Base-by-base conservation (phyloP, 2,888 invertebrate species). In the Caenorhabditis uteleia region DNA sequence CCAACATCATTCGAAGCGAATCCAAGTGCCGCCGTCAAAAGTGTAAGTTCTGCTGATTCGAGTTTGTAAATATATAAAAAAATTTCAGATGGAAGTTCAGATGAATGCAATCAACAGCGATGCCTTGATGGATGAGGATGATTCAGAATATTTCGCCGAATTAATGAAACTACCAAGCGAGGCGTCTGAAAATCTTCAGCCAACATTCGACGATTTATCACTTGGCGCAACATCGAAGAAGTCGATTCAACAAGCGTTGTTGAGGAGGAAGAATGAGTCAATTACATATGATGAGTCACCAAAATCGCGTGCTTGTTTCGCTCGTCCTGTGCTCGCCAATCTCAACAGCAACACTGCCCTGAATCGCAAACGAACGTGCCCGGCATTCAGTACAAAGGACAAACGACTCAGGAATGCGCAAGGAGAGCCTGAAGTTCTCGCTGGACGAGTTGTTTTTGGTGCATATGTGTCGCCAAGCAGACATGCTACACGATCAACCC, bases 221-320 rank as follows among this genome's bases (percentile, higher is more conserved):
- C n/a, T n/a, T n/a, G n/a, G n/a, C n/a, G n/a, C n/a, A n/a, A n/a
- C n/a, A n/a, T n/a, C n/a, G n/a, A n/a, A n/a, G n/a, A n/a, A n/a
- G n/a, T n/a, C n/a, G n/a, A n/a, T n/a, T n/a, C n/a, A n/a, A n/a
- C n/a, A n/a, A n/a, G n/a, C n/a, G n/a, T n/a, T n/a, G n/a, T n/a
- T n/a, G n/a, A n/a, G n/a, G n/a, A 3, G 36, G 12, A 12, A 38
- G 26, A 36, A 39, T 38, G 18, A 44, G 39, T 18, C 4, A 36
- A 36, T 16, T 36, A 6, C 36, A 14, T 36, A 6, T 27, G 59
- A 60, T 25, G 47, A 43, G 16, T 60, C 54, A 2, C 59, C 59
- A 14, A 48, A 31, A 14, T 49, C 53, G 18, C 42, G 31, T 20
- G 21, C 40, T 6, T n/a, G 20, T 20, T 51, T 50, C 27, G 53